Conservation (phyloP, 1,140 invertebrate genomes). For the Coboldia fuscipes region DNA sequence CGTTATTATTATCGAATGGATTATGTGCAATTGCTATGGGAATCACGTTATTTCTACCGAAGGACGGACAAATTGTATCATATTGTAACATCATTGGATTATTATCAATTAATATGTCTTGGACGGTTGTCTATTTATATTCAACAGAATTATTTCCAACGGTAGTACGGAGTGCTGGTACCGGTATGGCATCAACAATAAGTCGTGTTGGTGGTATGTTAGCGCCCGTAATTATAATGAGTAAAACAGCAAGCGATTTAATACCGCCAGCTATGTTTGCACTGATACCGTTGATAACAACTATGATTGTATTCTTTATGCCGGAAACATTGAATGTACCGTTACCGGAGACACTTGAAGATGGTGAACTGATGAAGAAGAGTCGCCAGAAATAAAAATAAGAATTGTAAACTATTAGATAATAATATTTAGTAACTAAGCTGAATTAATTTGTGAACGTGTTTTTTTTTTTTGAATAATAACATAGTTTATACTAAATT, state of each 20-base stretch:
- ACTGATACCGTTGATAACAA: slow-evolving; percentile 32
- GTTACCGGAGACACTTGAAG: slow-evolving; percentile 54
- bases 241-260: too few relatives aligned
- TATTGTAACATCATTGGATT: too few relatives aligned
- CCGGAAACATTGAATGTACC: slow-evolving; percentile 53
- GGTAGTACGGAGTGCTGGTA: slow-evolving; percentile 37
- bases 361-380: too few relatives aligned
- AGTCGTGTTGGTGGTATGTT: slow-evolving; percentile 40
- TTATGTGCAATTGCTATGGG: slow-evolving; percentile 38
- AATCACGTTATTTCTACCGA: slow-evolving; percentile 31
- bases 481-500: too few relatives aligned
- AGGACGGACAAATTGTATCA: too few relatives aligned
- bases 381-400: too few relatives aligned
- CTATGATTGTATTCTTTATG: slow-evolving; percentile 33
- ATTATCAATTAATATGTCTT: slow-evolving; percentile 35
- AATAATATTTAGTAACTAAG: too few relatives aligned
- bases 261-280: slow-evolving; percentile 49
- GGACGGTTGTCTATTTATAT: slow-evolving; percentile 35
- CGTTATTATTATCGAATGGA: slow-evolving; percentile 35
- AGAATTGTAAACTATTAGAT: too few relatives aligned
- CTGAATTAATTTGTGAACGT: too few relatives aligned
- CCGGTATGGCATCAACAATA: slow-evolving; percentile 35
- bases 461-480: too few relatives aligned
- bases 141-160: slow-evolving; percentile 47
- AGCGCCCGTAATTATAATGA: slow-evolving; percentile 34